A percentile compares a stretch with the other conserved stretches of the same genome.
These are phyloP conservation scores for Drosophila greeni DNA, from an alignment of 2,888 invertebrate species.

Conservation along the genomic window DNA sequence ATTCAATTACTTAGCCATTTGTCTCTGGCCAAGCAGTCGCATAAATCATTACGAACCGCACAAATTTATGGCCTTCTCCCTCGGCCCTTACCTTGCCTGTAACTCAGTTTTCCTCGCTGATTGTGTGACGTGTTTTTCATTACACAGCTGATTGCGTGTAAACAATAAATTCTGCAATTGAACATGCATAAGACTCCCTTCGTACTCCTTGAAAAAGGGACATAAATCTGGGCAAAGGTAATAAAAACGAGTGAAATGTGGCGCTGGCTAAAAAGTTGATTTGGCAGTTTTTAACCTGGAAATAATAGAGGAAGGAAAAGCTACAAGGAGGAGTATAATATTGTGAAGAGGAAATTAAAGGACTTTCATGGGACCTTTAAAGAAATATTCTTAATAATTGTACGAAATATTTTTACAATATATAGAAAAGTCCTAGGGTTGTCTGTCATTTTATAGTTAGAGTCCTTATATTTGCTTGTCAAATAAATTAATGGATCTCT, in stretches of 20 bases:
- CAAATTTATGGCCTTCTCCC: conserved; percentile 60
- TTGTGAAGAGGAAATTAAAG: no score
- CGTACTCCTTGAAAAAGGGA: conserved; percentile 3
- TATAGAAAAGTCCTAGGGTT: no score
- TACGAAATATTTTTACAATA: no score
- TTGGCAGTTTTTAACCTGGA: conserved; percentile 11
- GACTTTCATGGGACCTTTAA: neutral
- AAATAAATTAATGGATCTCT: neutral
- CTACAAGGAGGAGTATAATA: neutral
- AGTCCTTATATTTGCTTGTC: no score
- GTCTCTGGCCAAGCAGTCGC: conserved; percentile 56
- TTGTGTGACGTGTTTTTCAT: conserved; percentile 55
- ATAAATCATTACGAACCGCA: conserved; percentile 63
- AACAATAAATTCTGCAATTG: conserved; percentile 61
- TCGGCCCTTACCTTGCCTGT: neutral
- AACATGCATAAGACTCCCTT: conserved; percentile 44
- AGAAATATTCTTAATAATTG: neutral
- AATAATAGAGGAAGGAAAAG: neutral
- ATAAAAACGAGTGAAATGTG: conserved; percentile 12
- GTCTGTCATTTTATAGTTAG: no score
- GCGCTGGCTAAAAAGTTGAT: conserved; percentile 8
- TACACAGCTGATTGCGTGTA: conserved; percentile 65
- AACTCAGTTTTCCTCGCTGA: conserved; percentile 37
- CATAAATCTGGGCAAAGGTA: conserved; percentile 22
- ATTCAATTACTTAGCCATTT: conserved; percentile 72